phyloP scores from a whole-genome alignment of 2,113 vertebrate species.

The Heptranchias perlo region DNA sequence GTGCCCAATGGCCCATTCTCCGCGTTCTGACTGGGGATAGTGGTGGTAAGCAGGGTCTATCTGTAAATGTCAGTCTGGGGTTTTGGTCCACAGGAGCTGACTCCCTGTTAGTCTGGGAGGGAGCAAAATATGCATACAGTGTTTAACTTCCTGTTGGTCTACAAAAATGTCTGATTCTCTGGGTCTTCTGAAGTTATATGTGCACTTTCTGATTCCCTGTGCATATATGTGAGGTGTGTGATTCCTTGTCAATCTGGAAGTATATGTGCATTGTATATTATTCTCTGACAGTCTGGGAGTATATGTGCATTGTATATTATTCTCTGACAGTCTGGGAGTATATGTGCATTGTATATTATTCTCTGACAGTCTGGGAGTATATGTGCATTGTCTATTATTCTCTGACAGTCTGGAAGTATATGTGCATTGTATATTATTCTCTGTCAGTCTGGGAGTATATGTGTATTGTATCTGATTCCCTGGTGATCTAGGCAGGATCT shows the following conservation, averaged over 20 bases:
- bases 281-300: not conserved
- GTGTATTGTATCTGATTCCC: not conserved
- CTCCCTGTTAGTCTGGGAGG: not conserved
- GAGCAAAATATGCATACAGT: not conserved
- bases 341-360: not conserved
- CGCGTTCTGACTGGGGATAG: not conserved
- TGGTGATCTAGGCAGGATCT: not conserved
- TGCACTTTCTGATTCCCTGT: not conserved
- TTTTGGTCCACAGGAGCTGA: not conserved
- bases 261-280: no score
- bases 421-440: not conserved
- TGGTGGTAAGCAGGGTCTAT: not conserved
- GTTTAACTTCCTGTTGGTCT: no score
- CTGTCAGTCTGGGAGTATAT: not conserved
- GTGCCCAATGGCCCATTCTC: not conserved
- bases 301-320: not conserved
- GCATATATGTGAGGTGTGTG: not conserved
- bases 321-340: not conserved
- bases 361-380: not conserved
- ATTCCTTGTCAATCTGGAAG: not conserved
- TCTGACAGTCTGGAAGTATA: not conserved
- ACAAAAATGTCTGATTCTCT: not conserved
- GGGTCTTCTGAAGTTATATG: not conserved
- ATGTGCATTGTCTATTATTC: no score
- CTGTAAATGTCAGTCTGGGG: not conserved